Evolutionary conservation across 2,797 vertebrate species (phyloP), one percentile per base, ranked within the genome.

Genomic region (Pangasius larnaudii): DNA sequence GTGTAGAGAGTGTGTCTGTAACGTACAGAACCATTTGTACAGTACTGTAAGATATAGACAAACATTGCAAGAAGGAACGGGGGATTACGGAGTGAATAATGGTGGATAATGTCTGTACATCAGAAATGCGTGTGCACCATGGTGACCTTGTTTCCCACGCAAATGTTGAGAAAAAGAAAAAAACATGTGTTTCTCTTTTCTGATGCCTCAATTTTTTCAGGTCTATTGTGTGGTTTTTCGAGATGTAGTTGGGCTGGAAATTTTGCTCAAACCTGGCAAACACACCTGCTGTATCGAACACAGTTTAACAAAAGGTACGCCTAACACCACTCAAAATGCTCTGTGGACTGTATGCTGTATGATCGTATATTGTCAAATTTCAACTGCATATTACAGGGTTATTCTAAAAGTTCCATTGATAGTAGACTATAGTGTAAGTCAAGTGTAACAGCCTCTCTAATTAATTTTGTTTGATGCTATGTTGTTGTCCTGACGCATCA

Each of bases 241-340:
- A 51, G 46, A 75, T n/a, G 42, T 51, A 75, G 46, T 51, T 77
- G 27, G 13, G 46, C 27, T 18, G 74, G 75, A 53, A 56, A 78
- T 78, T 78, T 53, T 33, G 16, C n/a, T 22, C n/a, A 53, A 78
- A 78, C 75, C 75, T 78, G 51, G 51, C 75, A 78, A 78, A 78
- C 75, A 78, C 75, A 78, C 51, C 77, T 80, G 77, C 19, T 33
- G 51, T 58, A 80, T 79, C 53, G 18, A 78, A 36, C 51, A 16
- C n/a, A 56, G 75, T 56, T 78, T 56, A 78, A 78, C 75, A 78
- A 33, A 33, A 56, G 75, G 75, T 53, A 56, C 8, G 11, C 30
- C 46, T 30, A 36, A 80, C 19, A 22, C 53, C 53, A 49, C 30
- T 56, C 77, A 18, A 36, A 79, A 58, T 79, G n/a, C 19, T 33